Percentiles rank a stretch among this genome's conserved stretches.
These are phyloP conservation scores for Lasioglossum vierecki DNA, from an alignment of 2,888 invertebrate species.

Conservation along the genomic window DNA sequence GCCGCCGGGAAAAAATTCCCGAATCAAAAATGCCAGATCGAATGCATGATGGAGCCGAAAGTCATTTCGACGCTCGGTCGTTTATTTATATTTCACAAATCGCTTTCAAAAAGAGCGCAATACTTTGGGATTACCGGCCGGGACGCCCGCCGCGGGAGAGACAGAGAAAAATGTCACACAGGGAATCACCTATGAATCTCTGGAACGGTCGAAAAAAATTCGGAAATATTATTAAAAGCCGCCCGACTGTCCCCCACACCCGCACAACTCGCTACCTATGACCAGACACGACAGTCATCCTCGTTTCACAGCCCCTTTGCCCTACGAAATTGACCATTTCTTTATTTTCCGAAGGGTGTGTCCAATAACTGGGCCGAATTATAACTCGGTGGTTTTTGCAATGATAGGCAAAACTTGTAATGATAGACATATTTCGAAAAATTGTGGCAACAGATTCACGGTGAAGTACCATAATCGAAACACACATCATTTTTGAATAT, in stretches of 20 bases:
- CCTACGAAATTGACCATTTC: not conserved
- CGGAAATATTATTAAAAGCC: constrained; percentile 80
- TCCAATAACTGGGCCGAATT: not conserved
- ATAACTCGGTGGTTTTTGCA: not conserved
- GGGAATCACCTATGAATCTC: constrained; percentile 77
- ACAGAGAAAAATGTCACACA: constrained; percentile 69
- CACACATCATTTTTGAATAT: not conserved
- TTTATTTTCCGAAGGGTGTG: not conserved
- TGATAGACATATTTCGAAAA: too few species aligned
- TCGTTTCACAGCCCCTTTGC: constrained; percentile 64
- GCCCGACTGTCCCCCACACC: constrained; percentile 65
- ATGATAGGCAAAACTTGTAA: not conserved
- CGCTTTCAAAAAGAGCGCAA: constrained; percentile 81
- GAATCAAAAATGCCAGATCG: constrained; percentile 51
- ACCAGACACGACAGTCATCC: constrained; percentile 71
- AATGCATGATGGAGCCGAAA: constrained; percentile 66
- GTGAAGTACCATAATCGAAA: not conserved
- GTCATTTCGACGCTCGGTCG: constrained; percentile 74
- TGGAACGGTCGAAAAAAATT: constrained; percentile 68
- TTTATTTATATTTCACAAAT: constrained; percentile 82
- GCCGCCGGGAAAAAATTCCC: constrained; percentile 21
- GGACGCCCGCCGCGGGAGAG: not conserved
- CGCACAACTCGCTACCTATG: constrained; percentile 21
- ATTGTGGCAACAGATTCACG: too few species aligned
- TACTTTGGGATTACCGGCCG: constrained; percentile 80